phyloP scores from a whole-genome alignment of 2,888 invertebrate species.

The Furcula furcula region DNA sequence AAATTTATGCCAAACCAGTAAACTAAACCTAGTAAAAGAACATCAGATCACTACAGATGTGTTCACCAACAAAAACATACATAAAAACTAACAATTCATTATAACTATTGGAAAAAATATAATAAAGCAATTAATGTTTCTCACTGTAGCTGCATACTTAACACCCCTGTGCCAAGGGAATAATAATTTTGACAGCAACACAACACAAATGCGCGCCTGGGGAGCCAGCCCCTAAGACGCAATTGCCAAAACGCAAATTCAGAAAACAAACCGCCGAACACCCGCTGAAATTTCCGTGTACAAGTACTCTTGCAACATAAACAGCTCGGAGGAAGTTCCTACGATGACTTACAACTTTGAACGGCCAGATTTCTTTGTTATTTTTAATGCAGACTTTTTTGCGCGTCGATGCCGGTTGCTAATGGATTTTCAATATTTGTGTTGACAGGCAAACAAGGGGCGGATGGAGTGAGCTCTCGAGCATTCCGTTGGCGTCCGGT shows the following conservation, averaged over 20 bases:
- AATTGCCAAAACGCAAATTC: conserved; percentile 26
- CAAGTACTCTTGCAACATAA: conserved; percentile 14
- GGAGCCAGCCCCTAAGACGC: conserved; percentile 16
- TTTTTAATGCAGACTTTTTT: conserved; percentile 73
- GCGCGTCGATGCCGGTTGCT: conserved; percentile 63
- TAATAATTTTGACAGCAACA: conserved; percentile 17
- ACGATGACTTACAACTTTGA: conserved; percentile 48
- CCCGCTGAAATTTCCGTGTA: conserved; percentile 30
- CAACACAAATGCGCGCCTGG: conserved; percentile 20
- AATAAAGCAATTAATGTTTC: no score
- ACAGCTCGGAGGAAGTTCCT: conserved; percentile 50
- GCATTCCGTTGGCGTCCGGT: conserved; percentile 39
- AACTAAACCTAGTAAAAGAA: no score
- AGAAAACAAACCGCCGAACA: conserved; percentile 31
- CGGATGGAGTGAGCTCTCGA: conserved; percentile 57
- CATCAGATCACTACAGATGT: no score
- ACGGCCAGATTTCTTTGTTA: conserved; percentile 64
- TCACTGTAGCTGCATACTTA: conserved; percentile 1
- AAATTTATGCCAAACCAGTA: no score
- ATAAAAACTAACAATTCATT: no score
- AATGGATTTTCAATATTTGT: conserved; percentile 80
- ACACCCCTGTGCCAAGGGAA: conserved; percentile 3
- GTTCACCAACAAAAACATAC: no score
- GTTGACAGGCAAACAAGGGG: conserved; percentile 73
- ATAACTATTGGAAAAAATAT: no score